Conservation (phyloP, 2,797 vertebrate species). For the Rhinatrema bivittatum region DNA sequence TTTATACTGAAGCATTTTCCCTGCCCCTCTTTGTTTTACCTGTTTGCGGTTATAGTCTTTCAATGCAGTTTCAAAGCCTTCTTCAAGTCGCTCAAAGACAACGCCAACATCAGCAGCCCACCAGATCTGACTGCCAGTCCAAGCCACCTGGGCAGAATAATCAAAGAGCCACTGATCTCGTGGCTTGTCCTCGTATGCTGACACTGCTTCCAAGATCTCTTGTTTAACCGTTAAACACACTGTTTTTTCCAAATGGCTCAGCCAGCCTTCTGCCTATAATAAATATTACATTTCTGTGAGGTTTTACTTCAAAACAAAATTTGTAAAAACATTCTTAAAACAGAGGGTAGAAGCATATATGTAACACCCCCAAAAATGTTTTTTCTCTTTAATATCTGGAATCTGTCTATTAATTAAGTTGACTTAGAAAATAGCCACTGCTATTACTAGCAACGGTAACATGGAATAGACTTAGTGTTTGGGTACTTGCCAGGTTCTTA, state of each 20-base stretch:
- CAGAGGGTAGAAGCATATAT: not conserved
- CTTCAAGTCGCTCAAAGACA: conserved; percentile 62
- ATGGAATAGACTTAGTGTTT: too few relatives aligned
- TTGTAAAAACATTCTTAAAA: not conserved
- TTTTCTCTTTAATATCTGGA: not conserved
- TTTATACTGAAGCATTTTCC: too few relatives aligned
- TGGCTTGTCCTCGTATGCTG: conserved; percentile 61
- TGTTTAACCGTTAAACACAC: conserved; percentile 53
- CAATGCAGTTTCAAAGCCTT: conserved; percentile 61
- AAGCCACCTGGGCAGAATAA: conserved; percentile 52
- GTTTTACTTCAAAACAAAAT: conserved; percentile 2
- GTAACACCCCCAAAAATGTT: not conserved
- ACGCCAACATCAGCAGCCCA: conserved; percentile 60
- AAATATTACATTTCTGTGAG: not conserved
- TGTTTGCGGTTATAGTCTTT: conserved; percentile 67
- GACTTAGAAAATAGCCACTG: too few relatives aligned
- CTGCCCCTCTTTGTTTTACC: conserved; percentile 24
- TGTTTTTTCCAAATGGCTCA: conserved; percentile 49
- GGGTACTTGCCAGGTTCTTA: too few relatives aligned
- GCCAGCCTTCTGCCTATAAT: conserved; percentile 49
- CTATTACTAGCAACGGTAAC: too few relatives aligned
- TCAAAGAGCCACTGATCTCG: conserved; percentile 61
- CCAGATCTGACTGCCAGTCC: conserved; percentile 61
- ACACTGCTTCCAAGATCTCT: conserved; percentile 60
- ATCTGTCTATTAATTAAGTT: too few relatives aligned